phyloP scores from a whole-genome alignment of 2,113 vertebrate species.

The Rhynchomys soricoides region DNA sequence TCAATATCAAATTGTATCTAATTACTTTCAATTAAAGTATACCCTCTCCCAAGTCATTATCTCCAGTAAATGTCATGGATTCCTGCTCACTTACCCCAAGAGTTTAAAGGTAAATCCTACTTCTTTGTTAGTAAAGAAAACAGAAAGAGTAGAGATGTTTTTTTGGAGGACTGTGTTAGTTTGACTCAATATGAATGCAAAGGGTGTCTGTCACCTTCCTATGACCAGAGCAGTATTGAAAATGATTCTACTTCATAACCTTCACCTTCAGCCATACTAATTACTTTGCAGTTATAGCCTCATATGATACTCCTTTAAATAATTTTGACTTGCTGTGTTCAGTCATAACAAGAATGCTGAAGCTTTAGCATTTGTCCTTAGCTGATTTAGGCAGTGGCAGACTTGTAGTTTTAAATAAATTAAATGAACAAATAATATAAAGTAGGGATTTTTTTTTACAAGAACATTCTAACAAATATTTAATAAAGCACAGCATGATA shows the following conservation, averaged over 20 bases:
- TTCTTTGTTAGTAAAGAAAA: not conserved
- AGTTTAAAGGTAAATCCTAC: not conserved
- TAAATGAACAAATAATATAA: slow-evolving; percentile 5
- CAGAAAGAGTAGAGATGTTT: not conserved
- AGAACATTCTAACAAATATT: not conserved
- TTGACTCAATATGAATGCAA: not conserved
- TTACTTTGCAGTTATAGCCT: slow-evolving; percentile 12
- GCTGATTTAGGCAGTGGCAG: not conserved
- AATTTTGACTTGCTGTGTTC: slow-evolving; percentile 9
- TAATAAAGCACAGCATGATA: slow-evolving; percentile 27
- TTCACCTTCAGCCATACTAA: not conserved
- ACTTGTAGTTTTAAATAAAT: slow-evolving; percentile 36
- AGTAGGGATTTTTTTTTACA: slow-evolving; percentile 1
- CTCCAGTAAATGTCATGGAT: not conserved
- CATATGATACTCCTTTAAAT: not conserved
- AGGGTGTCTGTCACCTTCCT: not conserved
- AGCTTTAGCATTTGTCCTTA: slow-evolving; percentile 30
- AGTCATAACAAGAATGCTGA: not conserved
- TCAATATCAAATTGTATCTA: slow-evolving; percentile 8
- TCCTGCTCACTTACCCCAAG: not conserved
- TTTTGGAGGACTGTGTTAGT: not conserved
- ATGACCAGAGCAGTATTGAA: not conserved
- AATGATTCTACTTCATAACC: not conserved
- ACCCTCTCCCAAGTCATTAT: not conserved
- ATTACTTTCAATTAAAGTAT: slow-evolving; percentile 34